Conservation (phyloP, 1,140 invertebrate species). For the Zaprionus davidi region DNA sequence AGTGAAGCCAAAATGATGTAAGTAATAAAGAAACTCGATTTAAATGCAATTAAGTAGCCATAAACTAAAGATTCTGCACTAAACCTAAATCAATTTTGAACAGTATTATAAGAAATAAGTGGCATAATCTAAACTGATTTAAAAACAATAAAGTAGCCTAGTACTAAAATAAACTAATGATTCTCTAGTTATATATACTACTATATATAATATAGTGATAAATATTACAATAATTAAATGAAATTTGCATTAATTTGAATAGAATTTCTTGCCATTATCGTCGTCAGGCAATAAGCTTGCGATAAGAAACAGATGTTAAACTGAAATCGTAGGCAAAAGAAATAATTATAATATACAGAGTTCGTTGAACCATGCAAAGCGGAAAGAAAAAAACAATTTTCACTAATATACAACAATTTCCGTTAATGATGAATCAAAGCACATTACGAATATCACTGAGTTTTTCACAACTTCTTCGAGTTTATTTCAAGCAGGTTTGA, state of each 20-base stretch:
- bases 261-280: background rate
- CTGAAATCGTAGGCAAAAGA: background rate
- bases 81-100: too few species aligned
- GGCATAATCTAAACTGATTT: background rate
- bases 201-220: background rate
- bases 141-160: background rate
- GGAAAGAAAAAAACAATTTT: background rate
- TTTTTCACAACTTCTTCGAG: background rate
- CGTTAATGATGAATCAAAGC: constrained; percentile 1
- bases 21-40: too few species aligned
- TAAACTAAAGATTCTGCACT: too few species aligned
- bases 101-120: too few species aligned
- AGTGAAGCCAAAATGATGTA: too few species aligned
- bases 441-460: background rate
- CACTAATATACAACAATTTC: background rate
- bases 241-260: background rate
- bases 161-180: background rate
- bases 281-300: background rate
- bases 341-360: background rate
- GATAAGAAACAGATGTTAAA: constrained; percentile 4
- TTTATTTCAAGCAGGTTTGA: background rate
- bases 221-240: background rate
- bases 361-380: background rate
- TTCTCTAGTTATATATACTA: background rate
- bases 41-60: too few species aligned